Conservation (phyloP, 2,888 invertebrate genomes). For the Lampropteryx suffumata region DNA sequence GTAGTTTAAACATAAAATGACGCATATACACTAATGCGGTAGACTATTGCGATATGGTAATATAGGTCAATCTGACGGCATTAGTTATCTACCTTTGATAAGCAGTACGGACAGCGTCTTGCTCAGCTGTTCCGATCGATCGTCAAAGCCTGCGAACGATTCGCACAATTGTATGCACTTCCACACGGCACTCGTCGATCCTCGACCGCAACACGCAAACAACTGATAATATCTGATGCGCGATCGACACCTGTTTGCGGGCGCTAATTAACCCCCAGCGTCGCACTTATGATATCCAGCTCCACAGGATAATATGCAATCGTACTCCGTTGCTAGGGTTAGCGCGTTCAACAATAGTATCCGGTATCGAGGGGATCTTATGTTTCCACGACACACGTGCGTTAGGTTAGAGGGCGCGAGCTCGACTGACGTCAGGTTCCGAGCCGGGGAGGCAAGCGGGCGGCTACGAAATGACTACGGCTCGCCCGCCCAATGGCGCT, state of each 20-base stretch:
- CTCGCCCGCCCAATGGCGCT: conserved; percentile 71
- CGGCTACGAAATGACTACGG: conserved; percentile 62
- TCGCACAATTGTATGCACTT: conserved; percentile 54
- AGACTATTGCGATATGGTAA: conserved; percentile 31
- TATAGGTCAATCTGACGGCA: conserved; percentile 47
- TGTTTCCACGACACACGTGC: conserved; percentile 40
- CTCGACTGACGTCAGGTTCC: conserved; percentile 69
- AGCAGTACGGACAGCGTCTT: conserved; percentile 54
- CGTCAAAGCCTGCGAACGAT: conserved; percentile 37
- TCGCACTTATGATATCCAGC: conserved; percentile 37
- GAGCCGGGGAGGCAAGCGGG: conserved; percentile 50
- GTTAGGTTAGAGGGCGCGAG: conserved; percentile 47
- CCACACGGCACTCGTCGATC: conserved; percentile 49
- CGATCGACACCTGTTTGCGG: conserved; percentile 66
- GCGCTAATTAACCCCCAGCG: conserved; percentile 35
- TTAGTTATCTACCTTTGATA: conserved; percentile 58
- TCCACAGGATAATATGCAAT: conserved; percentile 25
- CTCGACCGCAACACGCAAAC: conserved; percentile 56
- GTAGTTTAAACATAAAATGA: conserved; percentile 24
- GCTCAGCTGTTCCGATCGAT: conserved; percentile 74
- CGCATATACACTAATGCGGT: conserved; percentile 26
- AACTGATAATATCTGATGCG: conserved; percentile 57
- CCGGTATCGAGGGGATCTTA: conserved; percentile 41
- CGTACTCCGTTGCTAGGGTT: conserved; percentile 37
- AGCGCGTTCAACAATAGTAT: conserved; percentile 36